phyloP scores from a whole-genome alignment of 2,113 vertebrate species.

The Pygoscelis adeliae region DNA sequence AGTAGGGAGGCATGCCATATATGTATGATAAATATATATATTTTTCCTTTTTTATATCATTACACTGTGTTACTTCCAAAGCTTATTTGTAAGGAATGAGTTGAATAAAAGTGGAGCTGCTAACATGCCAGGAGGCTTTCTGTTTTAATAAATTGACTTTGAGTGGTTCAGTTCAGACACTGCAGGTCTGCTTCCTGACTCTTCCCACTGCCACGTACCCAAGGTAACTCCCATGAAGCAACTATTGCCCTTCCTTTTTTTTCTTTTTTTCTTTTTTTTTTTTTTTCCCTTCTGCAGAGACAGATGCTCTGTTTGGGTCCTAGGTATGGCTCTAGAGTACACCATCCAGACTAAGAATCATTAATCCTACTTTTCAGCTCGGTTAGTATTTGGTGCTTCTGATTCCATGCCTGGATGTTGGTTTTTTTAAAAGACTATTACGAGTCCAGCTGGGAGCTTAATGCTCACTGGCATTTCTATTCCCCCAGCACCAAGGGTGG shows the following conservation, averaged over 20 bases:
- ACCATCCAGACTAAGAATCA: neutral
- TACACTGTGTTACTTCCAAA: neutral
- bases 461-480: neutral
- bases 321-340: neutral
- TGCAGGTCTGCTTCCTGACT: neutral
- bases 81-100: neutral
- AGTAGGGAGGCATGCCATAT: neutral
- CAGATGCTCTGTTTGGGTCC: neutral
- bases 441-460: neutral
- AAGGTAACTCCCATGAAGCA: neutral
- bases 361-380: neutral
- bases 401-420: neutral
- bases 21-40: neutral
- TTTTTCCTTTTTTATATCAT: neutral
- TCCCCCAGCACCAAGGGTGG: neutral
- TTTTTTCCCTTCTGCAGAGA: neutral
- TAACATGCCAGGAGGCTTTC: neutral
- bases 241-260: neutral
- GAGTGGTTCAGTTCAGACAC: neutral
- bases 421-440: neutral
- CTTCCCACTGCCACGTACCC: neutral
- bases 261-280: neutral
- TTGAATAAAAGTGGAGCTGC: neutral
- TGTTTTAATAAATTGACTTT: neutral
- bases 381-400: neutral